Base-by-base conservation (phyloP, 2,888 invertebrate genomes). In the Cremastobaeus sp. region DNA sequence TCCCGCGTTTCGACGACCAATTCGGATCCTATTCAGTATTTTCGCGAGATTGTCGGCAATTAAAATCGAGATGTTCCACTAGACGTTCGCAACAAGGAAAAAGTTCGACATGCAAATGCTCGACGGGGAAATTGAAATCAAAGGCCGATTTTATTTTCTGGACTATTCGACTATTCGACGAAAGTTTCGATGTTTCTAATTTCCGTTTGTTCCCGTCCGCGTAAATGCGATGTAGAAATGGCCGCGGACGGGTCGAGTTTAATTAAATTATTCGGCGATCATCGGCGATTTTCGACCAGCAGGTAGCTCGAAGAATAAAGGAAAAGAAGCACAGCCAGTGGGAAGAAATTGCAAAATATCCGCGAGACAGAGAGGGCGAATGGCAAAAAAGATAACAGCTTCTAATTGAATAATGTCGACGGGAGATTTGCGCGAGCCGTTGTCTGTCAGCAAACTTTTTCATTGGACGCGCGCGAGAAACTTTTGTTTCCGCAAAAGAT, bases 151-250 rank as follows among this genome's bases (percentile, higher is more conserved):
- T 59, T 45, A 54, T 39, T 52, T 62, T 60, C 65, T 59, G 45
- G 71, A 57, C 71, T 47, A 64, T 57, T n/a, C 45, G 71, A 57
- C 71, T 47, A 64, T 57, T n/a, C 45, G 45, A 45, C 45, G 47
- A 65, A 72, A 72, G 52, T 72, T 72, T 57, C n/a, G 43, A 21
- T 35, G 30, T 59, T 65, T 48, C 65, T 72, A 48, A 52, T 72
- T 65, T 72, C 60, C 50, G 47, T 17, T 65, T 54, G 43, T 41
- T 52, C 54, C 54, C 34, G 47, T 28, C 28, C 48, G 34, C 28
- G 35, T 43, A 43, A 57, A 57, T 50, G 43, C 28, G 43, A 57
- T 41, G 59, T 34, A 70, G 54, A 69, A 69, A 35, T 72, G 45
- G 34, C 32, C 39, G 25, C 3, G 8, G 8, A 65, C 52, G 52